Evolutionary conservation across 2,888 invertebrate species (phyloP).

Genomic region (Marasmarcha lunaedactyla): DNA sequence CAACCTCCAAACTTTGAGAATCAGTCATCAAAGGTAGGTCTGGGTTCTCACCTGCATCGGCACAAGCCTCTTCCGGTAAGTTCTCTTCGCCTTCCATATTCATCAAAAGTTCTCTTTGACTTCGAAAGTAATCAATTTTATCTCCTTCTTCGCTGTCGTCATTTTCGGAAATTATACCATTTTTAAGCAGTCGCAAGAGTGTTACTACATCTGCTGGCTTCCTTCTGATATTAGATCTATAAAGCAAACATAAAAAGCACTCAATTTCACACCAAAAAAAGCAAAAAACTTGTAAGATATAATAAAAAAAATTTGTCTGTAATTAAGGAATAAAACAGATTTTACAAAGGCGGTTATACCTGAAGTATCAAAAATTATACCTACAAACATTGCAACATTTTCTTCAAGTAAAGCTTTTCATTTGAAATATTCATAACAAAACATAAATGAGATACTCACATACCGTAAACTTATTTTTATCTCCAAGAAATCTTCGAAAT

Average conservation of each 20-base stretch:
- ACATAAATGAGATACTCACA: conserved; percentile 23
- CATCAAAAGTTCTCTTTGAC: conserved; percentile 1
- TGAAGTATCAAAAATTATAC: conserved; percentile 25
- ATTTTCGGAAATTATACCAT: conserved; percentile 1
- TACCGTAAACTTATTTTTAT: conserved; percentile 16
- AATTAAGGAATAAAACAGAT: conserved; percentile 9
- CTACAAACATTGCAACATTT: conserved; percentile 21
- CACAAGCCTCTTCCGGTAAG: too few relatives aligned
- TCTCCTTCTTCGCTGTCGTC: background rate
- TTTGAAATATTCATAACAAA: conserved; percentile 21
- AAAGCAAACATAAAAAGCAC: background rate
- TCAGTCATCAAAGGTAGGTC: too few relatives aligned
- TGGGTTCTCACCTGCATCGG: too few relatives aligned
- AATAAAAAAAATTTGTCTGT: conserved; percentile 20
- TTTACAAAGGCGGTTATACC: conserved; percentile 22
- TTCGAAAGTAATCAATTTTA: background rate
- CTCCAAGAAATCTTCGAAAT: background rate
- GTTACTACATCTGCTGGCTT: background rate
- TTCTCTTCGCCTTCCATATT: background rate
- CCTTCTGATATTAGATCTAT: conserved; percentile 1
- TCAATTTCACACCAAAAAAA: conserved; percentile 20
- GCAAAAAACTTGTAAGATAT: conserved; percentile 18
- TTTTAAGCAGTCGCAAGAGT: background rate
- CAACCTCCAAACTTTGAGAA: too few relatives aligned
- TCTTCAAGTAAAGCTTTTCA: conserved; percentile 22